Base-by-base conservation (phyloP, 2,113 vertebrate genomes). In the Sander vitreus region DNA sequence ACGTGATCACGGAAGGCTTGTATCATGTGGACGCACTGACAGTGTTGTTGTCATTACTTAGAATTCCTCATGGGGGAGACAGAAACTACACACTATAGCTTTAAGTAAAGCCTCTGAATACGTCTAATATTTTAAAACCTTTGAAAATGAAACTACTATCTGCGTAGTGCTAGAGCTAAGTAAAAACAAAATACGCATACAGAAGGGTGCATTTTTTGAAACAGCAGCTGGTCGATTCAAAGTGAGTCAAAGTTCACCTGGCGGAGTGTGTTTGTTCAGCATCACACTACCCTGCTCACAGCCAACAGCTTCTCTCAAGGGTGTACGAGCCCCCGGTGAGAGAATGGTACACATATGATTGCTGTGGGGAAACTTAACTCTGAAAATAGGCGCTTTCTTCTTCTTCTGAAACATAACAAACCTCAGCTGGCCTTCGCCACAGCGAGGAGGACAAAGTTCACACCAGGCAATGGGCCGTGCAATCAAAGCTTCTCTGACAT, bases 401-500 rank as follows among this genome's bases (percentile, higher is more conserved):
- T 53, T 54, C 10, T 33, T 45, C 45, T 58, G 21, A 65, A 77
- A 76, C 6, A 69, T 23, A 76, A 71, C 65, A 9, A 39, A 45
- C 30, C 5, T 65, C 13, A 43, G 23, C 73, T 70, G 33, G 59
- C 66, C 23, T 64, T 72, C 30, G 51, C 19, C 51, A 53, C 7
- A 39, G 58, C 10, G 21, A 64, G 43, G 18, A 54, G 43, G 67
- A 71, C 75, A 73, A 78, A 81, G 73, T 85, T 87, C 69, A 74
- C 55, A 76, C 19, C 19, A 65, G 39, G 53, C 27, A 43, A 69
- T 69, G 53, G 0, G 18, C 68, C 27, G 43, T 63, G 65, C 65
- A 88, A 86, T 87, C 65, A 73, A 71, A 87, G 39, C 62, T 45
- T 74, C 51, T 60, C 36, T 71, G 27, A 54, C 76, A 6, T 60